phyloP scores from a whole-genome alignment of 2,113 vertebrate species.

The Mus pahari region DNA sequence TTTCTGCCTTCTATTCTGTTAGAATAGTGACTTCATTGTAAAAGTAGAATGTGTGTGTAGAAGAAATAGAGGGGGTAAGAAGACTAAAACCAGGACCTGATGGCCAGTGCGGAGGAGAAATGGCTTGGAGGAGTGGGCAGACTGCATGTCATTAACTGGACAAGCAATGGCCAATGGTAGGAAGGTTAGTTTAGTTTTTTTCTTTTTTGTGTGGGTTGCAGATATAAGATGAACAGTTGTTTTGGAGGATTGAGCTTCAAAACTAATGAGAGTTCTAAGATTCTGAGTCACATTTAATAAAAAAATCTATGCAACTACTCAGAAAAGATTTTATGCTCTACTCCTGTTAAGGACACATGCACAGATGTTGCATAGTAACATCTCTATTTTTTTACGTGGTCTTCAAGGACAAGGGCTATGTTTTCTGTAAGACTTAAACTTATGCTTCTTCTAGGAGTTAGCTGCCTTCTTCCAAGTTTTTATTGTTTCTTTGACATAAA shows the following conservation, averaged over 20 bases:
- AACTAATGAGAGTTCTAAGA: conserved; percentile 34
- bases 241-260: conserved; percentile 10
- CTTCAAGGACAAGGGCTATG: not conserved
- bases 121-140: not conserved
- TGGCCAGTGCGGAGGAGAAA: not conserved
- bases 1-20: not conserved
- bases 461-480: not conserved
- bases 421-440: not conserved
- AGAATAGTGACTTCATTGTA: conserved; percentile 30
- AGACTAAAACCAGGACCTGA: not conserved
- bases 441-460: not conserved
- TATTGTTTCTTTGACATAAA: not conserved
- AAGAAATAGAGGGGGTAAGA: not conserved
- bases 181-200: not conserved
- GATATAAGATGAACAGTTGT: conserved; percentile 2
- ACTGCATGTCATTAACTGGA: not conserved
- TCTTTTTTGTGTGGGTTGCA: not conserved
- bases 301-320: not conserved
- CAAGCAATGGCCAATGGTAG: not conserved
- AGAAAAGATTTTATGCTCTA: not conserved
- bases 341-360: not conserved
- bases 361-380: not conserved
- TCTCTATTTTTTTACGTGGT: conserved; percentile 12
- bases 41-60: not conserved
- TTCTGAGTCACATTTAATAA: not conserved